Percentiles rank a stretch among this genome's conserved stretches.
phyloP scores from a whole-genome alignment of 2,888 invertebrate genomes.

The Andrena camellia region DNA sequence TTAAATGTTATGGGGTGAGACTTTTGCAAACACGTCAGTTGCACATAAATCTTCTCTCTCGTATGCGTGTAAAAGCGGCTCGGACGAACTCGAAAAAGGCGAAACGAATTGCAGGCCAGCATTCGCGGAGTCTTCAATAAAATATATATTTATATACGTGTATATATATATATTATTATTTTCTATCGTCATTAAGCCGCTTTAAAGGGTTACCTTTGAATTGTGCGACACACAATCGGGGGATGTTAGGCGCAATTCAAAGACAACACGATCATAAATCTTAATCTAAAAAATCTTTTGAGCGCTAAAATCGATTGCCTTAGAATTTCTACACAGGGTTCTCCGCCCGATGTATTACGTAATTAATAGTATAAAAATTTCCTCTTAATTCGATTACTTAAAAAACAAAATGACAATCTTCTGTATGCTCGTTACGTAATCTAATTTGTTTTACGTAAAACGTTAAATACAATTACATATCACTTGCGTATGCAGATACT shows the following conservation, averaged over 20 bases:
- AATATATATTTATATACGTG: constrained; percentile 9
- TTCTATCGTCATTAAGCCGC: constrained; percentile 40
- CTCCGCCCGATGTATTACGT: constrained; percentile 30
- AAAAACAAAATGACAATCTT: constrained; percentile 58
- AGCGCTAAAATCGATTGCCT: constrained; percentile 64
- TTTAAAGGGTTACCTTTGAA: constrained; percentile 38
- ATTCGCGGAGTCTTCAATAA: constrained; percentile 7
- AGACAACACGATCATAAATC: constrained; percentile 27
- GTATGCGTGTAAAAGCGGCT: constrained; percentile 33
- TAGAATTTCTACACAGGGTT: constrained; percentile 46
- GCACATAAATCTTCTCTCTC: constrained; percentile 59
- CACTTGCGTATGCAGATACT: constrained; percentile 66
- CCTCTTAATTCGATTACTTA: constrained; percentile 37
- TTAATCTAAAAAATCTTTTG: constrained; percentile 62
- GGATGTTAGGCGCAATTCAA: constrained; percentile 55
- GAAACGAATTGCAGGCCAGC: constrained; percentile 12
- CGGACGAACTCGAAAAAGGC: constrained; percentile 35
- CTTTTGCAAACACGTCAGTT: constrained; percentile 60
- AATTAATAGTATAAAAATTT: constrained; percentile 69
- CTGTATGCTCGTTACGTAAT: constrained; percentile 33
- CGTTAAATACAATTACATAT: constrained; percentile 67
- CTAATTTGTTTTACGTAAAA: constrained; percentile 56
- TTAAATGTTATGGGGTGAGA: constrained; percentile 76
- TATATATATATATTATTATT: background rate
- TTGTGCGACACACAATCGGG: constrained; percentile 35